Percentiles rank a stretch among this genome's conserved stretches.
These are phyloP conservation scores for Chrysolina oricalcia DNA, from an alignment of 2,888 invertebrate species.

Conservation along the genomic window DNA sequence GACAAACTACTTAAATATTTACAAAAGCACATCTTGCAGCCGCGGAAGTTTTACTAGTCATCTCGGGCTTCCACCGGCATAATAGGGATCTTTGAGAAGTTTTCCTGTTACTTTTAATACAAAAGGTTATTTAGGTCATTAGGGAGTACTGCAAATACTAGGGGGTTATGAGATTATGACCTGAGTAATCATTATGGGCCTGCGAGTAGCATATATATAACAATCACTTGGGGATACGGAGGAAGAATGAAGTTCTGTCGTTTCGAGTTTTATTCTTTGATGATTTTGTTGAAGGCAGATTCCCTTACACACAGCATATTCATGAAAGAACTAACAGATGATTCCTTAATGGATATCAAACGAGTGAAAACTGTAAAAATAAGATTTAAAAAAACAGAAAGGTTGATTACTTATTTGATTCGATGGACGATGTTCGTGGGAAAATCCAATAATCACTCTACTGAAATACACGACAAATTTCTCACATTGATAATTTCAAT, in stretches of 20 bases:
- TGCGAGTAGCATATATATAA: constrained; percentile 29
- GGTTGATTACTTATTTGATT: no score
- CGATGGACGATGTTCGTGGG: no score
- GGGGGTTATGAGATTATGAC: constrained; percentile 43
- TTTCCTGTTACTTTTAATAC: constrained; percentile 49
- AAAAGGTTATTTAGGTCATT: constrained; percentile 47
- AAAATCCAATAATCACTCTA: no score
- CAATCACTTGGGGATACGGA: constrained; percentile 18
- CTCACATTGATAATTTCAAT: no score
- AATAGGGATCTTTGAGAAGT: constrained; percentile 42
- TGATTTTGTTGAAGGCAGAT: no score
- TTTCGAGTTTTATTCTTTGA: background rate
- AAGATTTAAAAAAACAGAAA: no score
- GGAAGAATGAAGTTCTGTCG: background rate
- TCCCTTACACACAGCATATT: no score
- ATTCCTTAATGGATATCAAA: no score
- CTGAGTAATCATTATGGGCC: constrained; percentile 40
- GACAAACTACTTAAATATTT: constrained; percentile 50
- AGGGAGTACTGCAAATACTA: constrained; percentile 35
- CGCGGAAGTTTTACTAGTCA: constrained; percentile 47
- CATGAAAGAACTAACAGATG: no score
- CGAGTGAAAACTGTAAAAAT: no score
- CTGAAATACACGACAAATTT: no score
- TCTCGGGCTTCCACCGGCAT: constrained; percentile 38
- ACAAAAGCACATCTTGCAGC: constrained; percentile 46